Percentiles rank a stretch among this genome's conserved stretches.
These are phyloP conservation scores for Periplaneta americana DNA, from an alignment of 1,140 invertebrate genomes.

Conservation along the genomic window DNA sequence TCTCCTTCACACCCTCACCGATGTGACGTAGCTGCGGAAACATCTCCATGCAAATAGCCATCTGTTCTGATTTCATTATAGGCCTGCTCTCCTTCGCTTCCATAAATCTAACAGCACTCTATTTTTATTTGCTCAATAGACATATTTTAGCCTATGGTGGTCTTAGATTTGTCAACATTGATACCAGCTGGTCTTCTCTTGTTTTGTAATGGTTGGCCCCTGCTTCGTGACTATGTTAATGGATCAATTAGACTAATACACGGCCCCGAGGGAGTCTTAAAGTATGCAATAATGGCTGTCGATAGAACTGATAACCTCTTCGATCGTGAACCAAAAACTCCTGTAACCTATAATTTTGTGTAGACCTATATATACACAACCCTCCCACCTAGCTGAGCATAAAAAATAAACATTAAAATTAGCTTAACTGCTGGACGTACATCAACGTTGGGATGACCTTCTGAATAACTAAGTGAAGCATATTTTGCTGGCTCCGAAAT, in stretches of 20 bases:
- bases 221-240: not conserved
- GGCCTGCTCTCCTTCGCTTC: not conserved
- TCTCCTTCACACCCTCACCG: not conserved
- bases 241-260: not conserved
- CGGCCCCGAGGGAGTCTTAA: not conserved
- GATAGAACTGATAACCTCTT: not conserved
- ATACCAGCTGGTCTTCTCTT: not conserved
- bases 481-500: not conserved
- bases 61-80: not conserved
- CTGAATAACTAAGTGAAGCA: not conserved
- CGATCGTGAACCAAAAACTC: not conserved
- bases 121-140: not conserved
- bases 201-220: too few relatives aligned
- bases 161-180: not conserved
- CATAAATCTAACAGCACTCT: not conserved
- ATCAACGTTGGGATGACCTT: not conserved
- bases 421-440: not conserved
- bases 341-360: not conserved
- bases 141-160: not conserved
- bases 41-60: not conserved
- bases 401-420: not conserved
- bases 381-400: not conserved
- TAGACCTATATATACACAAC: not conserved
- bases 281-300: not conserved
- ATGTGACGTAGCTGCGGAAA: not conserved